Conservation (phyloP, 2,888 invertebrate genomes). For the Maniola hyperantus region DNA sequence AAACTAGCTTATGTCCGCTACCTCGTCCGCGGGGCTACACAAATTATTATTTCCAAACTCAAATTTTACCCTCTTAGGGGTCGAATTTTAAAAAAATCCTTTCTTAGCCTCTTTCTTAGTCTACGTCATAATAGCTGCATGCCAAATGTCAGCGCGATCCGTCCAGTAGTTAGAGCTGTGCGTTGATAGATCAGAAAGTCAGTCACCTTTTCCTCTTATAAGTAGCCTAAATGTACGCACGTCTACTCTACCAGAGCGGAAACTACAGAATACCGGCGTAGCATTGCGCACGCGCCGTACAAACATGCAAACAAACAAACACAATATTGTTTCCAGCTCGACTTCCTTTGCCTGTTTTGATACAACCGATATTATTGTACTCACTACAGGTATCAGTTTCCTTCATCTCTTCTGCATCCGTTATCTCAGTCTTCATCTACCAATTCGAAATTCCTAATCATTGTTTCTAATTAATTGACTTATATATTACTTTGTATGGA, state of each 20-base stretch:
- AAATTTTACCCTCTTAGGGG: too few relatives aligned
- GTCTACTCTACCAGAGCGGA: slow-evolving; percentile 53
- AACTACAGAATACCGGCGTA: slow-evolving; percentile 50
- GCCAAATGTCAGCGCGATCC: too few relatives aligned
- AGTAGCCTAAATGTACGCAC: slow-evolving; percentile 19
- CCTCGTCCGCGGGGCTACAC: too few relatives aligned
- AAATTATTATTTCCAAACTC: too few relatives aligned
- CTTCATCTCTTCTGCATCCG: slow-evolving; percentile 31
- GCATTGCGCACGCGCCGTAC: slow-evolving; percentile 50
- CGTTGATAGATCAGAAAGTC: too few relatives aligned
- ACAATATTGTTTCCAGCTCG: slow-evolving; percentile 44
- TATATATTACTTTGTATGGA: too few relatives aligned
- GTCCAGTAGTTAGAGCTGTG: too few relatives aligned
- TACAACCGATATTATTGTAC: slow-evolving; percentile 38
- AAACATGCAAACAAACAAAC: slow-evolving; percentile 49
- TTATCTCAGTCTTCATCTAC: slow-evolving; percentile 14
- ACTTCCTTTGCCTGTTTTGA: slow-evolving; percentile 50
- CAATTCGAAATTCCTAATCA: slow-evolving; percentile 9
- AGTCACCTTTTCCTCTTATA: too few relatives aligned
- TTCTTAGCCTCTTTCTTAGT: too few relatives aligned
- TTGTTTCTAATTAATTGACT: slow-evolving; percentile 1
- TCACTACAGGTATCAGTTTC: slow-evolving; percentile 25
- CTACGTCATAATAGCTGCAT: too few relatives aligned
- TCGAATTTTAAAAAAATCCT: too few relatives aligned
- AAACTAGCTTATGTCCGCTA: too few relatives aligned